phyloP scores from a whole-genome alignment of 2,888 invertebrate species.

The Phymatocera aterrima region DNA sequence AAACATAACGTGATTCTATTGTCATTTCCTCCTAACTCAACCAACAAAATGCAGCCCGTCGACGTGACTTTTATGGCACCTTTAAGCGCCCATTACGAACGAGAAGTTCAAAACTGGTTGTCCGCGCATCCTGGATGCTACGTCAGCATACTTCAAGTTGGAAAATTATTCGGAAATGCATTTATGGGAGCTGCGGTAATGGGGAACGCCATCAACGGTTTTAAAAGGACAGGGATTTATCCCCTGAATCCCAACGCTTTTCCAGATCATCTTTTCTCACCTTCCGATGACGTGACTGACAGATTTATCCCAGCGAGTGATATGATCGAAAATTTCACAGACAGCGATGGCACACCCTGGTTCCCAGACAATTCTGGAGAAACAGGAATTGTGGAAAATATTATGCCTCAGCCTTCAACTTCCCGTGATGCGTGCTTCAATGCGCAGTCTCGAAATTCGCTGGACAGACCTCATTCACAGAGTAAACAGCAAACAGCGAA shows the following conservation, averaged over 20 bases:
- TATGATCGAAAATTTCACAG: not conserved
- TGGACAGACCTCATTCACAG: too few species aligned
- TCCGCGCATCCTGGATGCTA: constrained; percentile 49
- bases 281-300: not conserved
- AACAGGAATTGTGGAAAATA: not conserved
- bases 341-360: not conserved
- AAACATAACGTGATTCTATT: constrained; percentile 50
- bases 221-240: constrained; percentile 51
- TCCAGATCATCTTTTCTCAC: constrained; percentile 44
- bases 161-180: constrained; percentile 49
- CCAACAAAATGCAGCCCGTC: constrained; percentile 33
- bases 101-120: constrained; percentile 51
- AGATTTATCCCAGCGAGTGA: not conserved
- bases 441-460: not conserved
- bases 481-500: not conserved
- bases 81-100: constrained; percentile 50
- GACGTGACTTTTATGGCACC: constrained; percentile 54
- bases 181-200: constrained; percentile 50
- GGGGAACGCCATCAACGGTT: constrained; percentile 50
- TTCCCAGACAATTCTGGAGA: not conserved
- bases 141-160: constrained; percentile 50
- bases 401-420: not conserved
- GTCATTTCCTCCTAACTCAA: not conserved
- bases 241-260: constrained; percentile 47
- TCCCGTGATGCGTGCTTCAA: not conserved